Percentiles rank a stretch among this genome's conserved stretches.
Evolutionary conservation across 1,140 invertebrate species (phyloP).

Genomic region (Plectrocnemia conspersa): DNA sequence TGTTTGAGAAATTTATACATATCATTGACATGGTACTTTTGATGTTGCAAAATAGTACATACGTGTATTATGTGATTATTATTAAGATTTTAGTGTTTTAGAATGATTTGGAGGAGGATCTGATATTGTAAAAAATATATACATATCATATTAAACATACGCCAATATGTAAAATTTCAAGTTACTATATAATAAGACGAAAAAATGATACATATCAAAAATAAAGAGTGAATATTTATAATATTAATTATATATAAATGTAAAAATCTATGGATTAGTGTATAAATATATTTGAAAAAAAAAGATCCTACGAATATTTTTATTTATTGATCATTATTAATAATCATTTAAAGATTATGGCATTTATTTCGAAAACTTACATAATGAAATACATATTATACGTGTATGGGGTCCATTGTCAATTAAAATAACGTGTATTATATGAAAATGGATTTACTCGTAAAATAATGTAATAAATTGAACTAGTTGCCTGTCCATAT

Average conservation of each 20-base stretch:
- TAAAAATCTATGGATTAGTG: neutral
- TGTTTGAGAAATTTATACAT: constrained; percentile 4
- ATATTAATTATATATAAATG: neutral
- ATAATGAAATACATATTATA: no score
- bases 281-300: constrained; percentile 1
- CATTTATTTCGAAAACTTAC: no score
- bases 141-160: constrained; percentile 12
- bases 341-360: no score
- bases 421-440: no score
- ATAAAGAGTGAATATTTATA: neutral
- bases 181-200: no score
- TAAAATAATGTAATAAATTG: no score
- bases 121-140: constrained; percentile 6
- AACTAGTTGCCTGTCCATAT: no score
- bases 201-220: no score
- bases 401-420: no score
- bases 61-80: neutral
- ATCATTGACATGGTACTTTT: constrained; percentile 6
- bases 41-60: neutral
- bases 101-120: neutral
- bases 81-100: constrained; percentile 6
- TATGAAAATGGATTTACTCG: no score
- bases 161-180: no score
- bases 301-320: neutral
- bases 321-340: constrained; percentile 2